Base-by-base conservation (phyloP, 2,888 invertebrate species). In the Iphiclides podalirius region DNA sequence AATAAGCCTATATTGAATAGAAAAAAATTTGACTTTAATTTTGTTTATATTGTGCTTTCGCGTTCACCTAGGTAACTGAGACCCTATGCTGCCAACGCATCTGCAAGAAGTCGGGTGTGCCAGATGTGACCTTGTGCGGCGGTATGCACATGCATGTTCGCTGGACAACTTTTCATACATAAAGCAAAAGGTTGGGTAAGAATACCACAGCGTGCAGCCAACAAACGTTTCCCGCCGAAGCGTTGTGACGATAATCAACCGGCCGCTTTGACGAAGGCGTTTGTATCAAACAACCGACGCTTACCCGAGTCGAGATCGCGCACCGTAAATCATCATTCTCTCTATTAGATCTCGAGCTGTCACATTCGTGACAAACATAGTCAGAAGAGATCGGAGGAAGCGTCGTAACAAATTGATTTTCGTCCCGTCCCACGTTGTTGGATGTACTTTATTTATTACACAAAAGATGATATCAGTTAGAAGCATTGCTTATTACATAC, bases 131-230 rank as follows among this genome's bases (percentile, higher is more conserved):
- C n/a, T n/a, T n/a, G n/a, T n/a, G n/a, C n/a, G n/a, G n/a, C n/a
- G n/a, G n/a, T n/a, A n/a, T n/a, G n/a, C n/a, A n/a, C n/a, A n/a
- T n/a, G n/a, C n/a, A n/a, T n/a, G n/a, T n/a, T n/a, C n/a, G n/a
- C n/a, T n/a, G n/a, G n/a, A n/a, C n/a, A n/a, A n/a, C n/a, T n/a
- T n/a, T n/a, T n/a, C n/a, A n/a, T n/a, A n/a, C n/a, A n/a, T n/a
- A n/a, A n/a, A n/a, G n/a, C n/a, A n/a, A n/a, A n/a, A 75, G 68
- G 70, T 73, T 70, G 70, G 69, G 61, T 54, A 61, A 59, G 61
- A 60, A 60, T 54, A 44, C 42, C 47, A 52, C 47, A 53, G 46
- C 51, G 40, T 49, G 46, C 41, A 53, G 55, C n/a, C n/a, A n/a
- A n/a, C n/a, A n/a, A n/a, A 47, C 53, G 37, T 53, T 60, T 54